These are phyloP conservation scores for Salvelinus sp. DNA, from an alignment of 2,113 vertebrate genomes.

Conservation along the genomic window DNA sequence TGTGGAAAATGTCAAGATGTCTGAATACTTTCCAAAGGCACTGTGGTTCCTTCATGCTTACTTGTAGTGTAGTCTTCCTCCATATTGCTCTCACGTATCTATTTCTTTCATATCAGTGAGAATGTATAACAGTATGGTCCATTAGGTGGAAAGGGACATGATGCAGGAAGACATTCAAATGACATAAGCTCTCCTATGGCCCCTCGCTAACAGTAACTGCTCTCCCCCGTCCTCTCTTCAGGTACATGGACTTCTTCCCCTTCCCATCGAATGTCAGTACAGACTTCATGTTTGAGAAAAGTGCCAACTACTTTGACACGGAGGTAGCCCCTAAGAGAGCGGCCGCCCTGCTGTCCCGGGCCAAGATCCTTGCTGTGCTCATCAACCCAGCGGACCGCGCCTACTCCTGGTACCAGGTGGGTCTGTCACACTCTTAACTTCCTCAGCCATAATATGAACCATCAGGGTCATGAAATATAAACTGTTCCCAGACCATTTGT, in stretches of 20 bases:
- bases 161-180: too few species aligned
- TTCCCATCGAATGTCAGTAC: constrained; percentile 96
- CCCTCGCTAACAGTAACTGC: neutral
- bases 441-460: too few species aligned
- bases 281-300: constrained; percentile 98
- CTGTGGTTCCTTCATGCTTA: too few species aligned
- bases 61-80: neutral
- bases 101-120: too few species aligned
- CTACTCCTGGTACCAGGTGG: constrained; percentile 98
- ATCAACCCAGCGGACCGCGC: constrained; percentile 91
- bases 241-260: constrained; percentile 99
- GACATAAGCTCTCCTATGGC: neutral
- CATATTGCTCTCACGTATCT: too few species aligned
- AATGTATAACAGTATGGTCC: too few species aligned
- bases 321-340: constrained; percentile 85
- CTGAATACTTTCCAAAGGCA: too few species aligned
- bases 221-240: constrained; percentile 46
- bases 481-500: too few species aligned
- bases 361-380: constrained; percentile 90
- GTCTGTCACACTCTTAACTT: too few species aligned
- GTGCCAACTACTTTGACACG: constrained; percentile 95
- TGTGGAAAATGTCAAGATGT: too few species aligned
- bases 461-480: too few species aligned
- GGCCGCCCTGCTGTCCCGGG: constrained; percentile 87
- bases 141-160: too few species aligned